A percentile compares a stretch with the other conserved stretches of the same genome.
Conservation (phyloP, 1,140 invertebrate species). For the Drosophila ananassae region DNA sequence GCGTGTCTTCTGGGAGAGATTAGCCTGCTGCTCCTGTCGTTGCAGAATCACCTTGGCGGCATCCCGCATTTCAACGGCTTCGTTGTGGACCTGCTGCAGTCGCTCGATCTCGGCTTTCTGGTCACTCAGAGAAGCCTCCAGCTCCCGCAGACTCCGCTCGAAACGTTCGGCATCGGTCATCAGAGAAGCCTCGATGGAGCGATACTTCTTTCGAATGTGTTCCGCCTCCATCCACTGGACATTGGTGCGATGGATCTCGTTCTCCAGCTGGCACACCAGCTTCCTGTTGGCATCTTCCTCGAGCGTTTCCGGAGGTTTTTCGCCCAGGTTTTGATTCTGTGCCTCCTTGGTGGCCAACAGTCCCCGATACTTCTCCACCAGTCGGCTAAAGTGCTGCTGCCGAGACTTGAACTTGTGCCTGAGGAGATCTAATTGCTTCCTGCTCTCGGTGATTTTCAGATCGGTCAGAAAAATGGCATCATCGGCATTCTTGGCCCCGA, state of each 20-base stretch:
- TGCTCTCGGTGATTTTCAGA: constrained; percentile 90
- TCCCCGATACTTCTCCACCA: constrained; percentile 87
- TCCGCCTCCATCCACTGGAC: constrained; percentile 92
- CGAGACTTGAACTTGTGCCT: constrained; percentile 88
- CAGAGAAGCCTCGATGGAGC: constrained; percentile 88
- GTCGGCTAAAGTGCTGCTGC: constrained; percentile 85
- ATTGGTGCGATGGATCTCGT: constrained; percentile 90
- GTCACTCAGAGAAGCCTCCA: constrained; percentile 87
- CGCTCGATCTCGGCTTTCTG: constrained; percentile 90
- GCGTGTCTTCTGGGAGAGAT: constrained; percentile 87
- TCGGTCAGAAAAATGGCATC: constrained; percentile 88
- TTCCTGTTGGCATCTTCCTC: constrained; percentile 84
- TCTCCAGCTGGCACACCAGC: constrained; percentile 89
- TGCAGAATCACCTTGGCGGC: constrained; percentile 87
- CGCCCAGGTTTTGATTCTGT: constrained; percentile 79
- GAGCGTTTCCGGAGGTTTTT: constrained; percentile 85
- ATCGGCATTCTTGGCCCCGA: constrained; percentile 85
- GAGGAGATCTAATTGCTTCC: constrained; percentile 90
- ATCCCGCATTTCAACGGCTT: constrained; percentile 89
- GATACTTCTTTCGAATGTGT: constrained; percentile 90
- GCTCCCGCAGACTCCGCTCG: constrained; percentile 88
- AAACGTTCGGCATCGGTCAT: constrained; percentile 89
- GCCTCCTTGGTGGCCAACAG: constrained; percentile 84
- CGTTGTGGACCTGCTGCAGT: constrained; percentile 87
- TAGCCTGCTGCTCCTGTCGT: constrained; percentile 88